Percentiles rank a stretch among this genome's conserved stretches.
These are phyloP conservation scores for Stomatorhinus ivindoensis DNA, from an alignment of 2,113 vertebrate species.

Conservation along the genomic window DNA sequence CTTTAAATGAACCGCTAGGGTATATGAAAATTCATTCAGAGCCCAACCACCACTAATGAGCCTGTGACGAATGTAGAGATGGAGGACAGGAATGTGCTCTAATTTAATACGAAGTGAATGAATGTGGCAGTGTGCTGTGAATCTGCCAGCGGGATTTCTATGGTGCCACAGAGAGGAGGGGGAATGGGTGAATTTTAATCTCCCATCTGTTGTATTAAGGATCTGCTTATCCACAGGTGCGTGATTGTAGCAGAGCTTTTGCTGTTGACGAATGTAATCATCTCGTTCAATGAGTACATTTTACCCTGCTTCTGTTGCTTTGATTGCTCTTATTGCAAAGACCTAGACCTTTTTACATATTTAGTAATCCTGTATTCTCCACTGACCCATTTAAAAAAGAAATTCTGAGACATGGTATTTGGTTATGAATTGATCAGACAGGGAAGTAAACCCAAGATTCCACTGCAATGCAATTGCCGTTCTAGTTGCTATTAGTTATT, in stretches of 20 bases:
- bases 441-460: not conserved
- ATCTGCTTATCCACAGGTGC: slow-evolving; percentile 16
- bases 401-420: not conserved
- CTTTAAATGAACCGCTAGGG: not conserved
- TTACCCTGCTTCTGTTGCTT: not conserved
- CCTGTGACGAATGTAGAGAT: not conserved
- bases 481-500: not conserved
- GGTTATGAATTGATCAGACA: not conserved
- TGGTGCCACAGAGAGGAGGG: not conserved
- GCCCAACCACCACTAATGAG: slow-evolving; percentile 2
- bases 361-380: not conserved
- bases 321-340: not conserved
- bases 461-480: not conserved
- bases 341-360: not conserved
- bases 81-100: not conserved
- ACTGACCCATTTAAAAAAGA: not conserved
- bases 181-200: slow-evolving; percentile 9
- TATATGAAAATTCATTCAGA: not conserved
- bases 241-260: slow-evolving; percentile 4
- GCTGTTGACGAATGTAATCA: slow-evolving; percentile 4
- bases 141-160: not conserved
- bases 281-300: not conserved
- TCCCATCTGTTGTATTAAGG: slow-evolving; percentile 5
- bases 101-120: not conserved
- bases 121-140: not conserved